Percentiles rank a stretch among this genome's conserved stretches.
phyloP scores from a whole-genome alignment of 2,888 invertebrate species.

The Epistrophe eligans region DNA sequence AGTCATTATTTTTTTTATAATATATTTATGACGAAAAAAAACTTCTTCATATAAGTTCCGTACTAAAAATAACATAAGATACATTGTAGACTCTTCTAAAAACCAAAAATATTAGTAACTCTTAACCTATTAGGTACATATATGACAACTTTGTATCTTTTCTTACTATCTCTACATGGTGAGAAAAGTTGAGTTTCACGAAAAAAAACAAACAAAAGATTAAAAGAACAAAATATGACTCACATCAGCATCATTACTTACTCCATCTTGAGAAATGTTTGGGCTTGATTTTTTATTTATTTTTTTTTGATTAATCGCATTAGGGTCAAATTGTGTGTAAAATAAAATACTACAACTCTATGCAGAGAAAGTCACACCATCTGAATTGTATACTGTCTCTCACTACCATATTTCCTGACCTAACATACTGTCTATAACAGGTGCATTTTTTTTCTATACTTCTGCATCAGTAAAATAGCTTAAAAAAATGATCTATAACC shows the following conservation, averaged over 20 bases:
- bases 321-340: conserved; percentile 39
- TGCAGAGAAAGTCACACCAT: conserved; percentile 53
- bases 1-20: conserved; percentile 29
- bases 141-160: no score
- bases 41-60: conserved; percentile 1
- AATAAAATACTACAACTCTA: background rate
- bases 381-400: background rate
- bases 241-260: background rate
- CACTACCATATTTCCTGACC: conserved; percentile 43
- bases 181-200: conserved; percentile 26
- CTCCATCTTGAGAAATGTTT: conserved; percentile 14
- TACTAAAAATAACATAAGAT: background rate
- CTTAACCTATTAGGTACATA: no score
- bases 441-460: conserved; percentile 11
- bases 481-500: conserved; percentile 14
- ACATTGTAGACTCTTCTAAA: background rate
- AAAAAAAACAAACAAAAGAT: background rate
- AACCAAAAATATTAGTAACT: no score
- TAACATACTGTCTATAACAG: conserved; percentile 40
- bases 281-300: background rate
- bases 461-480: background rate
- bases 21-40: conserved; percentile 20
- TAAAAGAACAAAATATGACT: conserved; percentile 30
- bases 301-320: conserved; percentile 23
- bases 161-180: background rate